phyloP scores from a whole-genome alignment of 2,797 vertebrate genomes.

The Galagoides demidoff region DNA sequence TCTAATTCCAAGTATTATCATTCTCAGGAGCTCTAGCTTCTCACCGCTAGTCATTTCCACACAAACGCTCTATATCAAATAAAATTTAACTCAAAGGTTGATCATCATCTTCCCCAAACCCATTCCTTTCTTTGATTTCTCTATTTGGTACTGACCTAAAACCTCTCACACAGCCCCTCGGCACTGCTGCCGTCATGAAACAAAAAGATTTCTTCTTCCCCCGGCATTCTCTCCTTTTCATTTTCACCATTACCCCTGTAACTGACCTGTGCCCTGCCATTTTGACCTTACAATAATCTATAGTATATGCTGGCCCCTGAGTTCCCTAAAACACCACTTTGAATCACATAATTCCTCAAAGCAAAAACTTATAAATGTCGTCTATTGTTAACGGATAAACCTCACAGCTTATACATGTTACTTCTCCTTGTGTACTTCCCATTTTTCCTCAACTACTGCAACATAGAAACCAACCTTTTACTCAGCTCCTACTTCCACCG shows the following conservation, averaged over 20 bases:
- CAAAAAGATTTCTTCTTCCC: neutral
- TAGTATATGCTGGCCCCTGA: neutral
- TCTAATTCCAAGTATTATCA: neutral
- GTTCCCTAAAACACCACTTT: neutral
- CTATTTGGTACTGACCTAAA: neutral
- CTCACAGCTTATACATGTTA: neutral
- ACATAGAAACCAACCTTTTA: slow-evolving; percentile 8
- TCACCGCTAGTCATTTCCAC: neutral
- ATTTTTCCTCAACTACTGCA: slow-evolving; percentile 25
- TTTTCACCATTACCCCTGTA: neutral
- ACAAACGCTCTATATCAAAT: neutral
- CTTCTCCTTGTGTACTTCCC: slow-evolving; percentile 11
- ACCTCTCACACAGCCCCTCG: neutral
- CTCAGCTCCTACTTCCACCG: neutral
- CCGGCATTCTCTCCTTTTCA: neutral
- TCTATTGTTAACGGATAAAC: slow-evolving; percentile 13
- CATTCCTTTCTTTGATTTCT: neutral
- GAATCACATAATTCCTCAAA: neutral
- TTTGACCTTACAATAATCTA: neutral
- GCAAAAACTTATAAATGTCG: neutral
- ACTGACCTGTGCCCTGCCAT: neutral
- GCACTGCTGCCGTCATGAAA: neutral
- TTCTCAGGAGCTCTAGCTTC: neutral
- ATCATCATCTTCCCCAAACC: neutral
- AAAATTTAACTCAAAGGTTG: neutral